Evolutionary conservation across 2,797 vertebrate species (phyloP).

Genomic region (Microhierax caerulescens): DNA sequence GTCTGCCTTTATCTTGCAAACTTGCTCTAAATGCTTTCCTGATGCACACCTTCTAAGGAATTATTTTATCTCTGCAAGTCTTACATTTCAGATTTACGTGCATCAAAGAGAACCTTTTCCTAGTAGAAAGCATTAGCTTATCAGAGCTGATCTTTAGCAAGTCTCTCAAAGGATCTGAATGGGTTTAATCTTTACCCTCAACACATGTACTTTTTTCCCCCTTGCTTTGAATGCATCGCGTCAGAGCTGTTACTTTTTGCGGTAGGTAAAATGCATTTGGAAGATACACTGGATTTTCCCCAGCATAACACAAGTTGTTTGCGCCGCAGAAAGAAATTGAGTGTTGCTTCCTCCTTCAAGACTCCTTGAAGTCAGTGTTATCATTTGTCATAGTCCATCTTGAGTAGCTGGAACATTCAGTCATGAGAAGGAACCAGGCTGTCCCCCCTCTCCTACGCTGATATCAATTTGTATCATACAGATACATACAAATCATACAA

Average conservation of each 20-base stretch:
- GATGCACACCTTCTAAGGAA: background rate
- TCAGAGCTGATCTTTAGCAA: background rate
- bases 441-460: background rate
- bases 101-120: conserved; percentile 9
- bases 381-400: background rate
- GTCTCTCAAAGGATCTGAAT: background rate
- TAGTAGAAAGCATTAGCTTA: background rate
- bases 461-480: background rate
- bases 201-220: background rate
- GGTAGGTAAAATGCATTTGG: background rate
- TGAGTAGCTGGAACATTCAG: background rate
- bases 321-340: background rate
- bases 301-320: background rate
- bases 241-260: background rate
- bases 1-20: background rate
- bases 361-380: background rate
- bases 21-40: background rate
- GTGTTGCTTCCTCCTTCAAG: background rate
- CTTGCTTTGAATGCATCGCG: background rate
- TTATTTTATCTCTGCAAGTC: conserved; percentile 9
- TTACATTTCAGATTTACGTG: conserved; percentile 1
- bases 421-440: background rate
- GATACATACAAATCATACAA: too few species aligned
- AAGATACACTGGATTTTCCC: background rate
- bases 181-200: conserved; percentile 17